Percentiles rank a stretch among this genome's conserved stretches.
Evolutionary conservation across 1,140 invertebrate genomes (phyloP).

Genomic region (Goniozus legneri): DNA sequence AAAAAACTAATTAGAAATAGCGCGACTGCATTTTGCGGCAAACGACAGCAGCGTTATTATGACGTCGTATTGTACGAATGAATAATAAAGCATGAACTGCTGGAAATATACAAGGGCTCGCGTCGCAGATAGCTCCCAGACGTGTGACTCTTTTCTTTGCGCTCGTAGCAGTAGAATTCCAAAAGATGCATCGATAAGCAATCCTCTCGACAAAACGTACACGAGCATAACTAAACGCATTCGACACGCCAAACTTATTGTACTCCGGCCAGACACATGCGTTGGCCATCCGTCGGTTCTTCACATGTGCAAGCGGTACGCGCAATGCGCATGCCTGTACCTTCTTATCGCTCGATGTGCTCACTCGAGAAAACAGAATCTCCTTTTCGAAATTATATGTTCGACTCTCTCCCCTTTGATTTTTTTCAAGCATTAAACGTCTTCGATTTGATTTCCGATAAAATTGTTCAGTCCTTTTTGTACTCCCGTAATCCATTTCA

Average conservation of each 20-base stretch:
- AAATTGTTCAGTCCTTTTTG: too few species aligned
- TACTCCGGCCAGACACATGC: conserved; percentile 1
- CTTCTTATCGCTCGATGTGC: too few species aligned
- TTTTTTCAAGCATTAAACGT: too few species aligned
- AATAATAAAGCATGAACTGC: conserved; percentile 43
- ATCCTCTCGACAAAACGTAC: conserved; percentile 4
- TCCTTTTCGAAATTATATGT: too few species aligned
- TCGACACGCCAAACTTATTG: conserved; percentile 1
- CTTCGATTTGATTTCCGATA: too few species aligned
- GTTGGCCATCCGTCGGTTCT: too few species aligned
- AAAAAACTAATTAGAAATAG: too few species aligned
- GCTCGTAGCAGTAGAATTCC: conserved; percentile 24
- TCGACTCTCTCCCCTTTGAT: too few species aligned
- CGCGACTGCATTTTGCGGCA: neutral
- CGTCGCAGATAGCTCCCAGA: conserved; percentile 32
- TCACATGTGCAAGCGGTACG: too few species aligned
- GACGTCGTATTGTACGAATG: conserved; percentile 37
- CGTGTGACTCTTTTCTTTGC: conserved; percentile 27
- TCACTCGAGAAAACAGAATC: too few species aligned
- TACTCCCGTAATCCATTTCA: too few species aligned
- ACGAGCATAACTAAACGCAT: conserved; percentile 5
- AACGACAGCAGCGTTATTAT: conserved; percentile 11
- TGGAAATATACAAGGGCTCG: conserved; percentile 31
- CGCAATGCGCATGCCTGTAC: too few species aligned
- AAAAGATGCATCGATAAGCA: conserved; percentile 5